Evolutionary conservation across 1,140 invertebrate genomes (phyloP), one percentile per base, ranked within the genome.

Genomic region (Aplysia californica): DNA sequence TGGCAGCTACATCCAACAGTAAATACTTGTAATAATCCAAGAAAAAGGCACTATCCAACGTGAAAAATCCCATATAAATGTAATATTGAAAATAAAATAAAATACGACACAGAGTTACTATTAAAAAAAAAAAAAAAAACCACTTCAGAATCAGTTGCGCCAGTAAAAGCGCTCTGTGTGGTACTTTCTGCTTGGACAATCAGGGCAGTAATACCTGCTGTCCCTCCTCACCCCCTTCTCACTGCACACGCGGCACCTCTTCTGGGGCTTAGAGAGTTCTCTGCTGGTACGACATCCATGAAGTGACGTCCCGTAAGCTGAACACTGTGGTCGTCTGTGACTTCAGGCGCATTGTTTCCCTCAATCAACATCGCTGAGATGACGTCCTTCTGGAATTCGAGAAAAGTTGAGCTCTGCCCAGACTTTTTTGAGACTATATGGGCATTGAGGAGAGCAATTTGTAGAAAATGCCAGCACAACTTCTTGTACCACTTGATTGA

Each of bases 401-500:
- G 41, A 26, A 75, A 65, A 5, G 21, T 64, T 3, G 1, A 41
- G 15, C n/a, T 33, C 2, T 55, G 39, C 26, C 38, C 5, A 26
- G 35, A 3, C 29, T 75, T 35, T 39, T 55, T 68, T 39, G 65
- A 75, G 2, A 79, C 23, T 3, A 67, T 50, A 38, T 59, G 65
- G 6, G 77, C 50, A 50, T 79, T 75, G 61, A 69, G 61, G 20
- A 76, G 65, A 1, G 77, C 50, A 50, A 75, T 75, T 55, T 76
- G 61, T 31, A 76, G 65, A 1, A 79, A 35, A 26, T 75, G 73
- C 0, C 44, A 21, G 36, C n/a, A 50, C 6, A 79, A 21, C 44
- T 79, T 79, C 26, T 79, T 79, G 67, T 79, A 79, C 72, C 72
- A 75, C 10, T 55, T 39, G 6, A 39, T 31, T 18, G 72, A 67